Evolutionary conservation across 2,113 vertebrate species (phyloP).

Genomic region (Poecile atricapillus): DNA sequence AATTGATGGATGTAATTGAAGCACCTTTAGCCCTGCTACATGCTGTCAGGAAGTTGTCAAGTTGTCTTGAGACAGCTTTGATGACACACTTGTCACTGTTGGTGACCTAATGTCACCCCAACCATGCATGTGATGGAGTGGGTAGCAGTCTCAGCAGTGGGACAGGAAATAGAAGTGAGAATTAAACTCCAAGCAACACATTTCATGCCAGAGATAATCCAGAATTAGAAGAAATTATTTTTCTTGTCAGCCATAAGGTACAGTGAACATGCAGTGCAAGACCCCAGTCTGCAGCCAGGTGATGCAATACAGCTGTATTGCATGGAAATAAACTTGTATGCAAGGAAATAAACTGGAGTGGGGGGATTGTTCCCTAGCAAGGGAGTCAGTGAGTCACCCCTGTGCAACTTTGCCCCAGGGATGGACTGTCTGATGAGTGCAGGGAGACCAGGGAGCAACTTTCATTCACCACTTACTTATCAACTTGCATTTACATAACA

Average conservation of each 20-base stretch:
- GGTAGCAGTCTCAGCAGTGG: neutral
- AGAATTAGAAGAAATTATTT: neutral
- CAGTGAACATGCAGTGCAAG: neutral
- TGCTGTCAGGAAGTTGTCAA: neutral
- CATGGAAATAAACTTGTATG: neutral
- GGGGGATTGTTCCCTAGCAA: neutral
- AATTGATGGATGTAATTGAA: neutral
- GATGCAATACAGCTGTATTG: neutral
- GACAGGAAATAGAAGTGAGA: neutral
- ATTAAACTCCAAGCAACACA: neutral
- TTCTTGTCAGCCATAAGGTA: neutral
- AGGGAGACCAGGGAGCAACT: neutral
- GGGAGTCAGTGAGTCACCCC: neutral
- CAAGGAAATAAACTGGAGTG: neutral
- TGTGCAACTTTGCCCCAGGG: neutral
- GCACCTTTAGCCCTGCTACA: neutral
- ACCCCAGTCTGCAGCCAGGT: neutral
- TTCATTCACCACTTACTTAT: neutral
- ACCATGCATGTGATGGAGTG: rapidly evolving
- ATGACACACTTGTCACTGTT: neutral
- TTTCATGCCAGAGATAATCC: neutral
- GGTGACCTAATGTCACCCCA: neutral
- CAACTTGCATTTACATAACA: neutral
- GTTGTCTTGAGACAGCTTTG: neutral
- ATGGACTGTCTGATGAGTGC: neutral